Evolutionary conservation across 2,888 invertebrate genomes (phyloP).

Genomic region (Hyles lineata): DNA sequence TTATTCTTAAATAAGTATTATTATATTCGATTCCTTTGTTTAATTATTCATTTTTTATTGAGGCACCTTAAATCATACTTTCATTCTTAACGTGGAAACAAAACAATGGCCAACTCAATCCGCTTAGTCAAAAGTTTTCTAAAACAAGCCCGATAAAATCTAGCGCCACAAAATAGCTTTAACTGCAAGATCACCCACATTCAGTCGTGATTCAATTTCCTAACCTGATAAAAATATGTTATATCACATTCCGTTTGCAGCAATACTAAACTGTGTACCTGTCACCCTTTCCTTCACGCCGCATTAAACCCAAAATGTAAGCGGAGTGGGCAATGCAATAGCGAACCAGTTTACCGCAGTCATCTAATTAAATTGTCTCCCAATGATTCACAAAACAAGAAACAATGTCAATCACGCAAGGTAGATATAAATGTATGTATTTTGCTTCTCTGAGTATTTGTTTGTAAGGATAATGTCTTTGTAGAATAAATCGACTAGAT

Average conservation of each 20-base stretch:
- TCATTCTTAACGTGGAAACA: too few species aligned
- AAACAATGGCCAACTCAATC: too few species aligned
- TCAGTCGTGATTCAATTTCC: constrained; percentile 24
- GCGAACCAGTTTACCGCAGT: constrained; percentile 4
- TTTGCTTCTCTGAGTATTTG: too few species aligned
- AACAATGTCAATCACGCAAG: neutral
- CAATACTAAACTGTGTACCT: constrained; percentile 39
- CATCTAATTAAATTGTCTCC: constrained; percentile 16
- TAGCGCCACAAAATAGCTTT: constrained; percentile 6
- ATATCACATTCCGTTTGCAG: constrained; percentile 25
- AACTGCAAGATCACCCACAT: constrained; percentile 20
- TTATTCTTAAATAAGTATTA: too few species aligned
- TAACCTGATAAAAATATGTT: constrained; percentile 25
- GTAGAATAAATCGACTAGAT: too few species aligned
- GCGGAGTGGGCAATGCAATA: constrained; percentile 9
- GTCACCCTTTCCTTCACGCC: constrained; percentile 50
- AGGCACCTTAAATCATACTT: too few species aligned
- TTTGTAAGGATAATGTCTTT: too few species aligned
- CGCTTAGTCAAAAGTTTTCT: neutral
- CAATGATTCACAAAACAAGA: constrained; percentile 14
- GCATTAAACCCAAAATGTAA: constrained; percentile 40
- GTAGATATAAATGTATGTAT: too few species aligned
- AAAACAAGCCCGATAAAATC: constrained; percentile 11
- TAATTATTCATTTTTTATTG: too few species aligned
- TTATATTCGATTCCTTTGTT: too few species aligned